phyloP scores from a whole-genome alignment of 2,888 invertebrate species.

The Gastracanthus pulcherrimus region DNA sequence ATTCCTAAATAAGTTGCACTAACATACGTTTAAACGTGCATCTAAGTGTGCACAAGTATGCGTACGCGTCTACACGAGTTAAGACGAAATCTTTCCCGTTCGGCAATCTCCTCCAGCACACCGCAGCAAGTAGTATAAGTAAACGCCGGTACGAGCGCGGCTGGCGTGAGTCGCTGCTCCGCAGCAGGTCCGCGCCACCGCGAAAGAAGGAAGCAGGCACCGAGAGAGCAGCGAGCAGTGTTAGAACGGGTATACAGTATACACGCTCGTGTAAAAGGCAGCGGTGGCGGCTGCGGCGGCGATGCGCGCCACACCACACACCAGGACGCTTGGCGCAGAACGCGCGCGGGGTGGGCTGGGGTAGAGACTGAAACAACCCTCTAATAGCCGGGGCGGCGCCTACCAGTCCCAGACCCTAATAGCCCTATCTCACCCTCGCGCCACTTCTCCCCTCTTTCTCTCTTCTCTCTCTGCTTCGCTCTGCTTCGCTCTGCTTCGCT shows the following conservation, averaged over 20 bases:
- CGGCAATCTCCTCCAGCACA: no score
- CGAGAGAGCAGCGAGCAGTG: no score
- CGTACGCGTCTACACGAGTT: no score
- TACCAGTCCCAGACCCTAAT: slow-evolving; percentile 76
- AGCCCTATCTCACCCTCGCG: slow-evolving; percentile 69
- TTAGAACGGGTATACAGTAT: no score
- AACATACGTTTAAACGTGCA: no score
- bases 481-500: slow-evolving; percentile 54
- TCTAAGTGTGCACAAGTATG: not conserved
- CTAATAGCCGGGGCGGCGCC: slow-evolving; percentile 78
- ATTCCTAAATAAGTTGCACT: no score
- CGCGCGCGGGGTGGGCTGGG: not conserved
- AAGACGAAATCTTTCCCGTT: no score
- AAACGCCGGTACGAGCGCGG: not conserved
- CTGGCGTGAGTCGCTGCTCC: not conserved
- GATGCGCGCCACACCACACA: slow-evolving; percentile 12
- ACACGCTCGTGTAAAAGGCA: not conserved
- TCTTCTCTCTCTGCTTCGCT: slow-evolving; percentile 62
- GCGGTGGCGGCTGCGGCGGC: no score
- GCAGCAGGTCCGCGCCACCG: no score
- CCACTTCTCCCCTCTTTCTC: slow-evolving; percentile 62
- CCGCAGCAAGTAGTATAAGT: slow-evolving; percentile 20
- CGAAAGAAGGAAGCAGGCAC: not conserved
- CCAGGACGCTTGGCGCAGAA: not conserved
- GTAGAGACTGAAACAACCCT: slow-evolving; percentile 76